Conservation (phyloP, 2,113 vertebrate genomes). For the Chamaea fasciata region DNA sequence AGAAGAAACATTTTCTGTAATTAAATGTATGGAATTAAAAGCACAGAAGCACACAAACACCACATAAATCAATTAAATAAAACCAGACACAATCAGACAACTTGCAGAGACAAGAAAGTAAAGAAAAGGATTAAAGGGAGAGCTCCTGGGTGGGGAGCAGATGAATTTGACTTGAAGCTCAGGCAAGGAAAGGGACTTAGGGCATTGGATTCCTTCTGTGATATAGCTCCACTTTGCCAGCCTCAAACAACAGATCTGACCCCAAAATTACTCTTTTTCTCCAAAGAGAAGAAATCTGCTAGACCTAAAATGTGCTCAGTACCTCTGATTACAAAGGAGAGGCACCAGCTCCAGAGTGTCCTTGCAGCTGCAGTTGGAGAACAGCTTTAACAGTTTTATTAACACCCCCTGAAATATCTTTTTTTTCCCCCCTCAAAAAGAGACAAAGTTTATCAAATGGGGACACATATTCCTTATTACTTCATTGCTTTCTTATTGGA, state of each 20-base stretch:
- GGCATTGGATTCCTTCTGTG: not conserved
- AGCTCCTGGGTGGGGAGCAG: not conserved
- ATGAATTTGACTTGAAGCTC: not conserved
- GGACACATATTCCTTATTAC: not conserved
- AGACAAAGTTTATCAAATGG: not conserved
- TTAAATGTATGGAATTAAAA: not conserved
- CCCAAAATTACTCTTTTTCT: not conserved
- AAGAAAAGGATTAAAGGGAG: not conserved
- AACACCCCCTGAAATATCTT: not conserved
- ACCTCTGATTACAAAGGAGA: not conserved
- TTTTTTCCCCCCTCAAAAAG: not conserved
- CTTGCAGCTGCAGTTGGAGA: not conserved
- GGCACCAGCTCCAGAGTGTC: not conserved
- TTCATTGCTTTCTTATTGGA: not conserved
- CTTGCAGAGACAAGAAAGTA: not conserved
- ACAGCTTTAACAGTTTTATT: not conserved
- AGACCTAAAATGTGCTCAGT: not conserved
- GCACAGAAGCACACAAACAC: not conserved
- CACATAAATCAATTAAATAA: not conserved
- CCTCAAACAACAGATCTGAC: not conserved
- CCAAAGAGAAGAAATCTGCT: not conserved
- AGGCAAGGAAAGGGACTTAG: not conserved
- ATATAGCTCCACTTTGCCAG: not conserved
- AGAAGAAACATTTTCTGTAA: not conserved
- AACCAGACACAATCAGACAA: not conserved